These are phyloP conservation scores for Lithophane ornitopus DNA, from an alignment of 2,888 invertebrate genomes.

Conservation along the genomic window DNA sequence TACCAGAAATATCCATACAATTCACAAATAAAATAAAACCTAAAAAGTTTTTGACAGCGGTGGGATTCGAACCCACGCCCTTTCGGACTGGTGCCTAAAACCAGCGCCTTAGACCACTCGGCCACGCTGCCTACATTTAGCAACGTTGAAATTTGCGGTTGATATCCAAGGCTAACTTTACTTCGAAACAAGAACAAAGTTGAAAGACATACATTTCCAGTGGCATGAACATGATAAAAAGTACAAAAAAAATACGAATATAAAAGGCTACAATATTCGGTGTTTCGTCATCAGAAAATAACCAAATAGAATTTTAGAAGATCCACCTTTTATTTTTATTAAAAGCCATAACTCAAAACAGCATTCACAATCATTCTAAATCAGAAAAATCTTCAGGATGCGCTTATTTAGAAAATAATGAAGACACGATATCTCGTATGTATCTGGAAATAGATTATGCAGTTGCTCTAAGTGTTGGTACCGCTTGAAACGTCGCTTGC, in stretches of 20 bases:
- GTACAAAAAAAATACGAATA: not conserved
- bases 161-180: not conserved
- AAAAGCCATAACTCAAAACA: not conserved
- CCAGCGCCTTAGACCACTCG: conserved; percentile 93
- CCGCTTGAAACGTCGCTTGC: not conserved
- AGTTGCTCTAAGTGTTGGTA: conserved; percentile 1
- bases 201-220: no score
- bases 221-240: not conserved
- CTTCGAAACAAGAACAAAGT: not conserved
- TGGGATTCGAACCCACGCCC: conserved; percentile 94
- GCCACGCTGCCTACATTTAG: conserved; percentile 90
- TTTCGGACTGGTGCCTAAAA: conserved; percentile 93
- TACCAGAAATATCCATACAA: not conserved
- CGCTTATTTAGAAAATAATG: not conserved
- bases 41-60: conserved; percentile 88
- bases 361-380: not conserved
- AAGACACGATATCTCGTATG: not conserved
- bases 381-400: not conserved
- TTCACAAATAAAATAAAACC: not conserved
- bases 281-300: not conserved
- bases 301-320: no score
- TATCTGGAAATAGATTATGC: not conserved
- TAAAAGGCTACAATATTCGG: not conserved
- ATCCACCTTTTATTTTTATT: not conserved
- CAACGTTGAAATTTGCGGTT: not conserved